Evolutionary conservation across 1,140 invertebrate species (phyloP).

Genomic region (Drosophila kohkoa): DNA sequence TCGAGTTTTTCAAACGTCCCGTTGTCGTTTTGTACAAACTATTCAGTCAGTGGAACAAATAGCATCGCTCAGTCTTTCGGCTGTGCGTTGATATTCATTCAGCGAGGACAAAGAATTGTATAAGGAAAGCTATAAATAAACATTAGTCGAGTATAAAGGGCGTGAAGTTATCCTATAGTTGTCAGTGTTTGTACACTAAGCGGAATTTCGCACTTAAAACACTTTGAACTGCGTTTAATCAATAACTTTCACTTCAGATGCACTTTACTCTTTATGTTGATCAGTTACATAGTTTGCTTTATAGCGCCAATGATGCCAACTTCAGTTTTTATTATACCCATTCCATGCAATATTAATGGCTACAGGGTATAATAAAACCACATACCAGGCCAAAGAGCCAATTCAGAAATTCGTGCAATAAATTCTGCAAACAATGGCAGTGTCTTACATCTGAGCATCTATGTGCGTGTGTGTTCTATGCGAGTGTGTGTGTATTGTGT

Average conservation of each 20-base stretch:
- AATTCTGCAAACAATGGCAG: constrained; percentile 78
- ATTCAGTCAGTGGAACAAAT: too few species aligned
- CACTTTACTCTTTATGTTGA: not conserved
- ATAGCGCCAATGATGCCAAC: not conserved
- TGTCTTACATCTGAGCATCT: constrained; percentile 51
- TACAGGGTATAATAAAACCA: constrained; percentile 64
- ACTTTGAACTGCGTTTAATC: not conserved
- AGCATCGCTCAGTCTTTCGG: too few species aligned
- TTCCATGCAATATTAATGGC: not conserved
- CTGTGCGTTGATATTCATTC: too few species aligned
- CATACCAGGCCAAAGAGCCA: constrained; percentile 71
- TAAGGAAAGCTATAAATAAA: too few species aligned
- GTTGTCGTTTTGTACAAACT: too few species aligned
- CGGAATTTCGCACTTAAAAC: too few species aligned
- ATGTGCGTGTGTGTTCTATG: constrained; percentile 21
- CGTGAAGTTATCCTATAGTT: too few species aligned
- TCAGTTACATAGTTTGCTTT: not conserved
- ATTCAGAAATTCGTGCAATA: constrained; percentile 81
- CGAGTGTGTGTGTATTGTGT: constrained; percentile 4
- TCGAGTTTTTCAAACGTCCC: too few species aligned
- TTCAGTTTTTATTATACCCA: not conserved
- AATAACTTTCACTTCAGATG: not conserved
- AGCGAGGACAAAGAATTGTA: too few species aligned
- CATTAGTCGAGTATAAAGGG: too few species aligned
- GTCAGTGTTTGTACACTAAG: too few species aligned